phyloP scores from a whole-genome alignment of 2,888 invertebrate species.

The Kuschelorhynchus macadamiae region DNA sequence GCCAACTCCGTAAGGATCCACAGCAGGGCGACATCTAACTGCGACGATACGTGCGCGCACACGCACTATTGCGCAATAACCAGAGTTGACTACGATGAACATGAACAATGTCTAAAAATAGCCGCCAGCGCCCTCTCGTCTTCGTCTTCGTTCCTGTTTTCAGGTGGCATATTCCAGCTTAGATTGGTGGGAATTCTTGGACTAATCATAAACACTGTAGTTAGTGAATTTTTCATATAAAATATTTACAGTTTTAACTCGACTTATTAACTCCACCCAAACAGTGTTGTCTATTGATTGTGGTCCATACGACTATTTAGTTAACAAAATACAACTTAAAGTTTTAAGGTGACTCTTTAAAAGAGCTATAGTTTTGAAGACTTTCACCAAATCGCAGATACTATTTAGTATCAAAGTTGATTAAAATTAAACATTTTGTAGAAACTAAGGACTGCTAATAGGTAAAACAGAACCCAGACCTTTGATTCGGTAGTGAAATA shows the following conservation, averaged over 20 bases:
- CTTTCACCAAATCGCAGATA: too few species aligned
- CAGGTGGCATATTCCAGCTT: conserved; percentile 23
- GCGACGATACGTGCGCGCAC: conserved; percentile 84
- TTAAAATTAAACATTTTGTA: too few species aligned
- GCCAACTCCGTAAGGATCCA: conserved; percentile 83
- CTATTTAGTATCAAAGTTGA: too few species aligned
- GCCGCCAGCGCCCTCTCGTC: conserved; percentile 45
- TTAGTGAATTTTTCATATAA: conserved; percentile 11
- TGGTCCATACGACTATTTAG: too few species aligned
- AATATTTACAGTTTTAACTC: background rate
- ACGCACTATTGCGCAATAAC: conserved; percentile 93
- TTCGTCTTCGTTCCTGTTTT: conserved; percentile 30
- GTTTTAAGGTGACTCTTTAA: too few species aligned
- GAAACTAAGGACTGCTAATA: too few species aligned
- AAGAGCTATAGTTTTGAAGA: too few species aligned
- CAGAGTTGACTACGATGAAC: conserved; percentile 83
- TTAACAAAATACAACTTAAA: too few species aligned
- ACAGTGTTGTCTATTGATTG: too few species aligned
- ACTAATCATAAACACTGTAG: conserved; percentile 13
- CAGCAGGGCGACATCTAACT: conserved; percentile 70
- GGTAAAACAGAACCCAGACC: too few species aligned
- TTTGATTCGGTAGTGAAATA: too few species aligned
- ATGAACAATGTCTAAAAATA: conserved; percentile 81
- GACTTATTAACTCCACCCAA: background rate
- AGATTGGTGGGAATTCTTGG: conserved; percentile 5